These are phyloP conservation scores for Channa argus DNA, from an alignment of 2,113 vertebrate genomes.

Conservation along the genomic window DNA sequence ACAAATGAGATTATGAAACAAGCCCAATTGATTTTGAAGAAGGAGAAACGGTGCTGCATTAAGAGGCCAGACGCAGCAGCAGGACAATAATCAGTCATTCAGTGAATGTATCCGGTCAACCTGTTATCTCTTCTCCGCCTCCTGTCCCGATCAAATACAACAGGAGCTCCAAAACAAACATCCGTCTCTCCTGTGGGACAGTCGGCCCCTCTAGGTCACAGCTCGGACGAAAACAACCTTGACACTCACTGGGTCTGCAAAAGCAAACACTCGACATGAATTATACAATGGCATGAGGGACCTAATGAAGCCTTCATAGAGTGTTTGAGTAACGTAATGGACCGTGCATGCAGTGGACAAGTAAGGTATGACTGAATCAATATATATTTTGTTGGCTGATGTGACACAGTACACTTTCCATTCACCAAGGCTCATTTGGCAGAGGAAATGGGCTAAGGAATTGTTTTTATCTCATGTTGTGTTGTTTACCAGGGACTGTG, in stretches of 20 bases:
- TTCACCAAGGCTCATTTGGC: slow-evolving; percentile 36
- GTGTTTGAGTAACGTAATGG: slow-evolving; percentile 58
- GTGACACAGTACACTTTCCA: slow-evolving; percentile 19
- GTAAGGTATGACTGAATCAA: slow-evolving; percentile 57
- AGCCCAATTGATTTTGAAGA: slow-evolving; percentile 7
- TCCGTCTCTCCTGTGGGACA: slow-evolving; percentile 47
- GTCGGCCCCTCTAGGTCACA: slow-evolving; percentile 58
- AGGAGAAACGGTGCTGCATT: neutral
- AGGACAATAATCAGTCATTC: slow-evolving; percentile 46
- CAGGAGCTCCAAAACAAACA: slow-evolving; percentile 71
- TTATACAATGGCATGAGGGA: slow-evolving; percentile 29
- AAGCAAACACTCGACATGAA: slow-evolving; percentile 55
- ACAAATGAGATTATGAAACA: slow-evolving; percentile 13
- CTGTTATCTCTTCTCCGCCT: slow-evolving; percentile 59
- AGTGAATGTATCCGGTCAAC: slow-evolving; percentile 32
- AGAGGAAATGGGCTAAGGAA: neutral
- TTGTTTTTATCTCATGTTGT: slow-evolving; percentile 16
- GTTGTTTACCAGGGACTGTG: slow-evolving; percentile 13
- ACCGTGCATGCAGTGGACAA: slow-evolving; percentile 14
- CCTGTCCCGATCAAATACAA: slow-evolving; percentile 66
- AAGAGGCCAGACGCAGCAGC: slow-evolving; percentile 9
- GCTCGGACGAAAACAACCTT: slow-evolving; percentile 58
- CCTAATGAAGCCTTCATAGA: slow-evolving; percentile 48
- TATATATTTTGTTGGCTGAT: slow-evolving; percentile 37
- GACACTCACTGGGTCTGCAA: slow-evolving; percentile 42